Percentiles rank a stretch among this genome's conserved stretches.
Conservation (phyloP, 2,113 vertebrate species). For the Falcunculus frontatus region DNA sequence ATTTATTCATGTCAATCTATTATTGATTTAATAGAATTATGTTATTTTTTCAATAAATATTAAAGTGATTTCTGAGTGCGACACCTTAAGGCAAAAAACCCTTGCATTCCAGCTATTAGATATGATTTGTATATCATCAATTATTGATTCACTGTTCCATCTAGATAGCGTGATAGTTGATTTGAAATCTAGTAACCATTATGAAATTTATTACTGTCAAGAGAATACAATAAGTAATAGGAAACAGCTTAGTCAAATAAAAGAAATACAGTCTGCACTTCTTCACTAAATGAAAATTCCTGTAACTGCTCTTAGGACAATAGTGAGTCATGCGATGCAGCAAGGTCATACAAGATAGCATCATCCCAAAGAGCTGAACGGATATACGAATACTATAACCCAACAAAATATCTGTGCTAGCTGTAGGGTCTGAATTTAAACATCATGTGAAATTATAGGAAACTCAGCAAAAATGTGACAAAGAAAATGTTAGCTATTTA, state of each 20-base stretch:
- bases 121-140: constrained; percentile 22
- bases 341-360: neutral
- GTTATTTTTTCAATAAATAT: neutral
- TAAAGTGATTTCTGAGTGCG: neutral
- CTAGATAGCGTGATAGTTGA: constrained; percentile 7
- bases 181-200: constrained; percentile 46
- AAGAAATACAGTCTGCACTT: constrained; percentile 9
- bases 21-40: constrained; percentile 7
- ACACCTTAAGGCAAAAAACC: neutral
- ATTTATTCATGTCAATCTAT: neutral
- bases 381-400: neutral
- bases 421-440: neutral
- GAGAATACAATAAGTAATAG: constrained; percentile 40
- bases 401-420: neutral
- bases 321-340: neutral
- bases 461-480: rapidly evolving
- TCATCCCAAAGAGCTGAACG: neutral
- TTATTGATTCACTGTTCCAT: constrained; percentile 50
- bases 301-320: constrained; percentile 19
- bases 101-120: neutral
- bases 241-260: constrained; percentile 53
- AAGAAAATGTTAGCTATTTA: neutral
- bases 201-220: constrained; percentile 41
- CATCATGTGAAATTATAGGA: neutral
- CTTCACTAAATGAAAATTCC: constrained; percentile 37